phyloP scores from a whole-genome alignment of 2,797 vertebrate species.

The Paramormyrops hopkinsi region DNA sequence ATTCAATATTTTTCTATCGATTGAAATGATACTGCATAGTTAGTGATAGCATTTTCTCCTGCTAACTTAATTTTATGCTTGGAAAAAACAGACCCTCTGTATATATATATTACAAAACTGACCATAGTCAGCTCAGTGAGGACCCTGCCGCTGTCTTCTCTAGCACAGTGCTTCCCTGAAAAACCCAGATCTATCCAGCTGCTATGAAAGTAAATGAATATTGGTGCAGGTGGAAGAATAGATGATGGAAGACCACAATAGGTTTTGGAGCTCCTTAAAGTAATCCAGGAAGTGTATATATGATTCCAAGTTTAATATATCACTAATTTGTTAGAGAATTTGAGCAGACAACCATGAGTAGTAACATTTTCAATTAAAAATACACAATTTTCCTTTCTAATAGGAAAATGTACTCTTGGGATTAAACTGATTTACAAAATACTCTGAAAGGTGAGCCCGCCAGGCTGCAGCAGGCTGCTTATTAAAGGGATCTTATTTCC shows the following conservation, averaged over 20 bases:
- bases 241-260: not conserved
- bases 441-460: constrained; percentile 24
- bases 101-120: not conserved
- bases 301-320: not conserved
- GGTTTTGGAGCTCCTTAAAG: not conserved
- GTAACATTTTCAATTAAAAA: not conserved
- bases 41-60: not conserved
- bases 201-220: not conserved
- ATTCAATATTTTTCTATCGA: not conserved
- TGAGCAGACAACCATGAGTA: not conserved
- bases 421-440: constrained; percentile 37
- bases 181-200: not conserved
- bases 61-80: not conserved
- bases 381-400: not conserved
- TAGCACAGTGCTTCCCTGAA: not conserved
- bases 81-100: not conserved
- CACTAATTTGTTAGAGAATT: not conserved
- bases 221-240: not conserved
- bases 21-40: not conserved
- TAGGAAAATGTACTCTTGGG: constrained; percentile 14
- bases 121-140: not conserved
- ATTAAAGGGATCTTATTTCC: constrained; percentile 27
- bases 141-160: not conserved
- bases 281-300: not conserved
- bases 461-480: constrained; percentile 29